These are phyloP conservation scores for Amphiprion ocellaris DNA, from an alignment of 2,113 vertebrate genomes.

Conservation along the genomic window DNA sequence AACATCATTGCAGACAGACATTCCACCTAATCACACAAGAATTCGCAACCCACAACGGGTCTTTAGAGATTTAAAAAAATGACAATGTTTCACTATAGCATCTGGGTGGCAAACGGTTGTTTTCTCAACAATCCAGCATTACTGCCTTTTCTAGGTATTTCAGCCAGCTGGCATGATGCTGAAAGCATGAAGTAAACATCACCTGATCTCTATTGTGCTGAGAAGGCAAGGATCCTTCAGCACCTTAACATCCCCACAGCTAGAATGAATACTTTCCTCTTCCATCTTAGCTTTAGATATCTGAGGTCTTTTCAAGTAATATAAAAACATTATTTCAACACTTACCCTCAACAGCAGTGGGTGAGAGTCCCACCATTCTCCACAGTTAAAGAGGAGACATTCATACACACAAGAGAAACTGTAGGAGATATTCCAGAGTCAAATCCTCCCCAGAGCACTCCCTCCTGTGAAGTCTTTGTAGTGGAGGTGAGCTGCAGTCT, in stretches of 20 bases:
- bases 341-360: constrained; percentile 74
- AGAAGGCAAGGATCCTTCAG: not conserved
- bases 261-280: not conserved
- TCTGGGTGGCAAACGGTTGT: constrained; percentile 15
- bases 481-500: constrained; percentile 47
- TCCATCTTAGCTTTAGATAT: not conserved
- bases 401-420: constrained; percentile 49
- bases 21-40: constrained; percentile 38
- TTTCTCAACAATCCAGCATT: constrained; percentile 46
- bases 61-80: constrained; percentile 27
- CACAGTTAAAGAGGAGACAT: constrained; percentile 23
- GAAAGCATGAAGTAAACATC: constrained; percentile 23
- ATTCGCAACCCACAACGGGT: constrained; percentile 42
- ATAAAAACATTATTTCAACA: not conserved
- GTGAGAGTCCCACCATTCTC: constrained; percentile 80
- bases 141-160: not conserved
- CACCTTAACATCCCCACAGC: not conserved
- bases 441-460: constrained; percentile 37
- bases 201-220: constrained; percentile 2
- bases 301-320: not conserved
- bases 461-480: constrained; percentile 49
- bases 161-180: constrained; percentile 11
- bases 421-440: constrained; percentile 50
- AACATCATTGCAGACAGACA: constrained; percentile 44
- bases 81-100: constrained; percentile 18